phyloP scores from a whole-genome alignment of 2,888 invertebrate species.

The Dasysyrphus albostriatus region DNA sequence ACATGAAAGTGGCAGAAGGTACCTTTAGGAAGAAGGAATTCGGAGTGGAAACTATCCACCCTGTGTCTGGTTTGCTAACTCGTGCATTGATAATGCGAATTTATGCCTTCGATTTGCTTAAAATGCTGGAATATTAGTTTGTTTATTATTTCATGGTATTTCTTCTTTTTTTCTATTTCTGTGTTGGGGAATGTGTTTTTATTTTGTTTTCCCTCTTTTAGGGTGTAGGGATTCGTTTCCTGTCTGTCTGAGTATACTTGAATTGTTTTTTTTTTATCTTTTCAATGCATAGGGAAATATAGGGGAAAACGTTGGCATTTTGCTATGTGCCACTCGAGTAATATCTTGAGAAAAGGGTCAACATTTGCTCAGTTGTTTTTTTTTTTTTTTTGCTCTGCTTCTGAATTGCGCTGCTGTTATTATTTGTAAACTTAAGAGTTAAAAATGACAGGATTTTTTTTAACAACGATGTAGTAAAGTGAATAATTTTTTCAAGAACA shows the following conservation, averaged over 20 bases:
- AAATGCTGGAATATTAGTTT: conserved; percentile 69
- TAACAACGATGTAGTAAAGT: background rate
- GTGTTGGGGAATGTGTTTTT: background rate
- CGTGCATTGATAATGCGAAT: conserved; percentile 83
- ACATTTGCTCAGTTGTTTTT: conserved; percentile 56
- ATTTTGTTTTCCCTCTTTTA: background rate
- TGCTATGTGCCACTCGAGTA: conserved; percentile 30
- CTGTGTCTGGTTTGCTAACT: conserved; percentile 77
- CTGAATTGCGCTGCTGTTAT: background rate
- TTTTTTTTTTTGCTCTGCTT: conserved; percentile 41
- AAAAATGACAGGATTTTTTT: background rate
- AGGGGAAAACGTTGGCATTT: conserved; percentile 6
- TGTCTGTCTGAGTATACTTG: conserved; percentile 18
- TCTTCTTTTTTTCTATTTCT: background rate
- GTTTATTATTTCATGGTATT: conserved; percentile 57
- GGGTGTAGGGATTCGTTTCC: background rate
- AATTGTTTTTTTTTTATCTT: background rate
- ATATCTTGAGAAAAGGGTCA: conserved; percentile 53
- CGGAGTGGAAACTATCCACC: background rate
- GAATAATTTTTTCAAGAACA: background rate
- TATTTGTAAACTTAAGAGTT: background rate
- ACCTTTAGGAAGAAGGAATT: background rate
- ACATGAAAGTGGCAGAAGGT: conserved; percentile 29
- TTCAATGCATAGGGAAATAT: background rate
- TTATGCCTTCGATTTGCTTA: conserved; percentile 77